A percentile compares a stretch with the other conserved stretches of the same genome.
phyloP scores from a whole-genome alignment of 2,888 invertebrate genomes.

The Chironomus riparius region DNA sequence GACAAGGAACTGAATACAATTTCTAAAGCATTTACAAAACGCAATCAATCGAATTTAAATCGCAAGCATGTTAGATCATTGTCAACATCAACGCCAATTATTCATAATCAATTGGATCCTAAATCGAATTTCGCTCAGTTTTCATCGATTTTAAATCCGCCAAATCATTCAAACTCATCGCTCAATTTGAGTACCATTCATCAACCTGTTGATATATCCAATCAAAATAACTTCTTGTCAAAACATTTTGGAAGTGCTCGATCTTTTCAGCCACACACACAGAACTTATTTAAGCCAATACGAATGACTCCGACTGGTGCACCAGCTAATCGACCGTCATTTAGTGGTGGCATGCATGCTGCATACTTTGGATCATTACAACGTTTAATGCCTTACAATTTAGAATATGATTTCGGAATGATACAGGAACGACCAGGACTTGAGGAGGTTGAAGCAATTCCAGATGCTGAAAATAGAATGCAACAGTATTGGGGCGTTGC shows the following conservation, averaged over 20 bases:
- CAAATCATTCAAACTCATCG: constrained; percentile 36
- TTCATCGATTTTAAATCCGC: constrained; percentile 40
- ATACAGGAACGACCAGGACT: constrained; percentile 63
- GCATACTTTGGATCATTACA: constrained; percentile 82
- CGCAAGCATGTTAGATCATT: constrained; percentile 47
- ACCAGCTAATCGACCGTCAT: constrained; percentile 42
- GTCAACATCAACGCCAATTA: constrained; percentile 62
- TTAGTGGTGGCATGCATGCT: constrained; percentile 69
- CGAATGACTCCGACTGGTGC: constrained; percentile 51
- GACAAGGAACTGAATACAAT: constrained; percentile 80
- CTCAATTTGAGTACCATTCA: constrained; percentile 34
- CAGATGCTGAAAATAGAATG: constrained; percentile 74
- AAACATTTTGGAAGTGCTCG: constrained; percentile 73
- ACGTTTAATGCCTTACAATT: constrained; percentile 71
- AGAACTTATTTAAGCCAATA: constrained; percentile 46
- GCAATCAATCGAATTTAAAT: constrained; percentile 34
- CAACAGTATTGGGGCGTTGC: constrained; percentile 88
- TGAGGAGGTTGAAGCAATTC: constrained; percentile 53
- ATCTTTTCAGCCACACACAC: constrained; percentile 58
- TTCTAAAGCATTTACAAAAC: constrained; percentile 51
- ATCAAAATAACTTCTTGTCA: constrained; percentile 49
- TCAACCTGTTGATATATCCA: constrained; percentile 31
- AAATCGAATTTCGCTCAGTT: constrained; percentile 15
- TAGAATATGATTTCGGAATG: constrained; percentile 75
- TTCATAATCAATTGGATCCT: constrained; percentile 35